Percentiles rank a stretch among this genome's conserved stretches.
phyloP scores from a whole-genome alignment of 2,888 invertebrate genomes.

The Gasteruption jaculator region DNA sequence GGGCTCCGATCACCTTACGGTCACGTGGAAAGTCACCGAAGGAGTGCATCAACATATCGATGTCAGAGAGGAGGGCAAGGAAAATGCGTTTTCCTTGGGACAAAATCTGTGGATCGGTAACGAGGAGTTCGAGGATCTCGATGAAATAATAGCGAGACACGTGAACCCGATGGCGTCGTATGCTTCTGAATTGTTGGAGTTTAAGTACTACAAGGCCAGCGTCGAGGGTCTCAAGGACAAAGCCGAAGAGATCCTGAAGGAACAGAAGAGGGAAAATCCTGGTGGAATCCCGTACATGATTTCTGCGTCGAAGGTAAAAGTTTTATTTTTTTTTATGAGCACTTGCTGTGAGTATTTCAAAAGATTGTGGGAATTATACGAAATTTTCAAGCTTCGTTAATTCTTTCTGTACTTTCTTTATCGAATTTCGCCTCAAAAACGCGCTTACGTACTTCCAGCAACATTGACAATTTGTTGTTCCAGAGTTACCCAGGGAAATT shows the following conservation, averaged over 20 bases:
- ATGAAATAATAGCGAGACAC: constrained; percentile 96
- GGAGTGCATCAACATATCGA: constrained; percentile 95
- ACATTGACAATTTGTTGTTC: no score
- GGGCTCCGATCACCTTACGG: constrained; percentile 91
- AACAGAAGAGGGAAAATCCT: constrained; percentile 84
- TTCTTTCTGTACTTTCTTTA: no score
- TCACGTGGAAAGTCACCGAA: constrained; percentile 97
- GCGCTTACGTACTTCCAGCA: not conserved
- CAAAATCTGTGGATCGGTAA: constrained; percentile 79
- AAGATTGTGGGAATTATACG: not conserved
- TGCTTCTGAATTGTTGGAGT: constrained; percentile 84
- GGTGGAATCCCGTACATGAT: constrained; percentile 86
- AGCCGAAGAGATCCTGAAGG: constrained; percentile 80
- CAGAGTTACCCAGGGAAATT: constrained; percentile 87
- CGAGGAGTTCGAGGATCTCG: constrained; percentile 96
- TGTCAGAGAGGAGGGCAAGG: constrained; percentile 91
- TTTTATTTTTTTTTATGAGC: not conserved
- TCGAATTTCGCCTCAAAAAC: no score
- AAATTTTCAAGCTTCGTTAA: constrained; percentile 2
- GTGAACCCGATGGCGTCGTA: constrained; percentile 95
- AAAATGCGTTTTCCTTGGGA: constrained; percentile 93
- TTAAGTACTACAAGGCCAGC: constrained; percentile 83
- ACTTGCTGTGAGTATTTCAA: not conserved
- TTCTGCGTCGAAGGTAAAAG: constrained; percentile 66
- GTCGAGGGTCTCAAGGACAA: constrained; percentile 78